Evolutionary conservation across 2,113 vertebrate genomes (phyloP).

Genomic region (Polypterus bichir): DNA sequence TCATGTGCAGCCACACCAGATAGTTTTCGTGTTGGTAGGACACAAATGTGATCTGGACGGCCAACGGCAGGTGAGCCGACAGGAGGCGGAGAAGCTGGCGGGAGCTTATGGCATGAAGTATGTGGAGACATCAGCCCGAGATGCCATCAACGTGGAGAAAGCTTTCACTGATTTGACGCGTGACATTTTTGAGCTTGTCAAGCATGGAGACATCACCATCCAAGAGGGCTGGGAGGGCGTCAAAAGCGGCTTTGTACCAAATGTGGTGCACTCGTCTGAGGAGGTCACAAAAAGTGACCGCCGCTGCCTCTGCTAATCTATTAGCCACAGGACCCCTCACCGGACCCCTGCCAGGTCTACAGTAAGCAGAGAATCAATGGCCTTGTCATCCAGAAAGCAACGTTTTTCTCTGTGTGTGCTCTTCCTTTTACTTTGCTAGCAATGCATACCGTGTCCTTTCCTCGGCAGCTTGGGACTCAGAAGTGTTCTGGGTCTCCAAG

Average conservation of each 20-base stretch:
- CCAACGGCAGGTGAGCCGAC: slow-evolving; percentile 80
- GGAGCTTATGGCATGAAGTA: slow-evolving; percentile 82
- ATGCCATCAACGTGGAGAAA: slow-evolving; percentile 92
- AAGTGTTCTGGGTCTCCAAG: too few species aligned
- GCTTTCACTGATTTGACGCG: slow-evolving; percentile 89
- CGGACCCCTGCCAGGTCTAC: too few species aligned
- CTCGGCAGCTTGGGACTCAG: too few species aligned
- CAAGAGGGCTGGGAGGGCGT: slow-evolving; percentile 97
- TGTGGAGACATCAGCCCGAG: slow-evolving; percentile 86
- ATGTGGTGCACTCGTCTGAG: slow-evolving; percentile 85
- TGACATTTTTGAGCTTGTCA: slow-evolving; percentile 89
- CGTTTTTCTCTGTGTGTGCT: too few species aligned
- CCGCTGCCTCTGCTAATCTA: slow-evolving; percentile 78
- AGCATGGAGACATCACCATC: slow-evolving; percentile 83
- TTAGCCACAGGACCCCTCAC: too few species aligned
- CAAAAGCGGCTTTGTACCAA: slow-evolving; percentile 91
- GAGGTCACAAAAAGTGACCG: slow-evolving; percentile 82
- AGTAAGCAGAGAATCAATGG: too few species aligned
- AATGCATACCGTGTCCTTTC: too few species aligned
- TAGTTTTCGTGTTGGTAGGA: slow-evolving; percentile 86
- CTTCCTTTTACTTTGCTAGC: too few species aligned
- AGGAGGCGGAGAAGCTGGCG: slow-evolving; percentile 89
- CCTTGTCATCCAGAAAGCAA: too few species aligned
- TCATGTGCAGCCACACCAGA: slow-evolving; percentile 87
- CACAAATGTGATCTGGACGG: slow-evolving; percentile 94